phyloP scores from a whole-genome alignment of 2,797 vertebrate species.

The Cuniculus paca region DNA sequence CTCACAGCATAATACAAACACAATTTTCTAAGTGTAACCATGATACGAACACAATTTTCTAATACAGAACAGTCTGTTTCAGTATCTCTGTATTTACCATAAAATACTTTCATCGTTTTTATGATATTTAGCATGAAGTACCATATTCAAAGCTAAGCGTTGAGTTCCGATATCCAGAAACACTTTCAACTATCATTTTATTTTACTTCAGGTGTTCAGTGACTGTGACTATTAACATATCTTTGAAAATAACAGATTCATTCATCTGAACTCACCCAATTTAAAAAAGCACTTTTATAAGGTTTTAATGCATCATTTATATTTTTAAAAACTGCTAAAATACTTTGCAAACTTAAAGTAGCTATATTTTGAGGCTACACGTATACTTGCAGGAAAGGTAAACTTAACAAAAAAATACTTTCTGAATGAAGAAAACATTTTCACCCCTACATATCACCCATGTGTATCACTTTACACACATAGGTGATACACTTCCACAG shows the following conservation, averaged over 20 bases:
- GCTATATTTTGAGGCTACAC: not conserved
- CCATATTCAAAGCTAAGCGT: not conserved
- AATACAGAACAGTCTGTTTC: constrained; percentile 41
- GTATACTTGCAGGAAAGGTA: not conserved
- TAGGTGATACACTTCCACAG: not conserved
- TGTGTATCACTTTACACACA: not conserved
- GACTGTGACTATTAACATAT: not conserved
- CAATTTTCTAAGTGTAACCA: not conserved
- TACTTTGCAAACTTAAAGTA: constrained; percentile 13
- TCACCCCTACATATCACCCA: not conserved
- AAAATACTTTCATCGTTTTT: constrained; percentile 36
- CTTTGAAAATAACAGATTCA: not conserved
- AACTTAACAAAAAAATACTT: constrained; percentile 22
- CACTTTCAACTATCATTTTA: constrained; percentile 37
- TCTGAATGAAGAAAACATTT: constrained; percentile 18
- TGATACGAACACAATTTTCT: not conserved
- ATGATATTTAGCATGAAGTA: constrained; percentile 4
- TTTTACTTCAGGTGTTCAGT: not conserved
- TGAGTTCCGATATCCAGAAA: constrained; percentile 31
- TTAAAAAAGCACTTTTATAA: constrained; percentile 15
- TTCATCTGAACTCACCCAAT: constrained; percentile 27
- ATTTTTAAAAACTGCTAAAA: not conserved
- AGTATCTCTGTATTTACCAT: not conserved
- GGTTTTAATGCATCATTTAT: constrained; percentile 5
- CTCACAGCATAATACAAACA: not conserved